Conservation (phyloP, 2,888 invertebrate species). For the Tinea trinotella region DNA sequence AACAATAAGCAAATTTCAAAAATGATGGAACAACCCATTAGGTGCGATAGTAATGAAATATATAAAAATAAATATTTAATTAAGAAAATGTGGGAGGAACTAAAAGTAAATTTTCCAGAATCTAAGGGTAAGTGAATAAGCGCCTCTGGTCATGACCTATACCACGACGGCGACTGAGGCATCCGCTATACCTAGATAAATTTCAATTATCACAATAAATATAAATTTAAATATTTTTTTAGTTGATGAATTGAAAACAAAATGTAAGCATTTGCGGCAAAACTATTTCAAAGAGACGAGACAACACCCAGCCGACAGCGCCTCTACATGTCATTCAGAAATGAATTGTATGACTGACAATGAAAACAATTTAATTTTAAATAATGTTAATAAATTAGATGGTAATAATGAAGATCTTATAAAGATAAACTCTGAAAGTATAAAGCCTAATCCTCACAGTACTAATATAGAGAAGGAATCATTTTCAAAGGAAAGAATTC, state of each 20-base stretch:
- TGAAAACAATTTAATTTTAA: background rate
- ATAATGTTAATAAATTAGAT: background rate
- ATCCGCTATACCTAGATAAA: too few relatives aligned
- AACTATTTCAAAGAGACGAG: background rate
- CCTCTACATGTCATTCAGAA: background rate
- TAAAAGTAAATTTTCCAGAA: background rate
- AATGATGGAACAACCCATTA: background rate
- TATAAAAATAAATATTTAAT: constrained; percentile 6
- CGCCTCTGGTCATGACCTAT: too few relatives aligned
- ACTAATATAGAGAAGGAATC: background rate
- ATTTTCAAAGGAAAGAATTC: background rate
- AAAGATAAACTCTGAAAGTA: background rate
- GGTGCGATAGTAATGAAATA: background rate
- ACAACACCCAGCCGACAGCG: background rate
- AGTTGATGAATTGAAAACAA: background rate
- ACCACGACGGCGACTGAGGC: too few relatives aligned
- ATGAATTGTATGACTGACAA: background rate
- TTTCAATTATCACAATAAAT: too few relatives aligned
- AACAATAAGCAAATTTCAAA: background rate
- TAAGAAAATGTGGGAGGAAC: background rate
- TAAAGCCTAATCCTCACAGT: background rate
- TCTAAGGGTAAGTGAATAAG: background rate
- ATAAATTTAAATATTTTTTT: background rate
- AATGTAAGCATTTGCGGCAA: background rate
- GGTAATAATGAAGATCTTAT: background rate